These are phyloP conservation scores for Andrena fulva DNA, from an alignment of 2,888 invertebrate genomes.

Conservation along the genomic window DNA sequence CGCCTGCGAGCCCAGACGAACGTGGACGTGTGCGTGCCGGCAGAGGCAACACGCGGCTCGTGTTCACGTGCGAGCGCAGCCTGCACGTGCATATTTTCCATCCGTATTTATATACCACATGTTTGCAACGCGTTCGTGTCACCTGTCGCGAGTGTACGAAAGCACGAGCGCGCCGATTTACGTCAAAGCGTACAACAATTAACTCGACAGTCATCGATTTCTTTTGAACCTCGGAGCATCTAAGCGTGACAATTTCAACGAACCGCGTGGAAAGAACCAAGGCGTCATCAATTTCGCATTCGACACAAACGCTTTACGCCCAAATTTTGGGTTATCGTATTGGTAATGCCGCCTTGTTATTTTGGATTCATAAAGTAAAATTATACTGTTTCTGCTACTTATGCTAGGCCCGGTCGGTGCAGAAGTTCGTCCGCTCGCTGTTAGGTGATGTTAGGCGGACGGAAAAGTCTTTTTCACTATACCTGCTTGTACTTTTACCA, in stretches of 20 bases:
- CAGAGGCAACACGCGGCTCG: background rate
- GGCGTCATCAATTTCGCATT: background rate
- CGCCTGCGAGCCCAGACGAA: background rate
- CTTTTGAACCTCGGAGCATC: background rate
- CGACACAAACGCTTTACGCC: no score
- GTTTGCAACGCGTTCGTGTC: background rate
- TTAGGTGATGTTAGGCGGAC: no score
- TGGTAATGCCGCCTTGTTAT: no score
- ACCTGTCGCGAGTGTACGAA: background rate
- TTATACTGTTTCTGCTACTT: no score
- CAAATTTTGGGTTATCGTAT: no score
- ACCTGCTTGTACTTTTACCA: no score
- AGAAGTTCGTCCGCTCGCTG: no score
- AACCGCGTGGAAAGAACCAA: no score
- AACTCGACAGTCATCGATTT: background rate
- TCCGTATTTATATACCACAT: background rate
- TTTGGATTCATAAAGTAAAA: no score
- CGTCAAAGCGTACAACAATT: slow-evolving; percentile 7
- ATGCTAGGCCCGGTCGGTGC: no score
- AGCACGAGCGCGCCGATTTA: background rate
- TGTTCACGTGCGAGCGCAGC: slow-evolving; percentile 19
- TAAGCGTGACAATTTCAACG: background rate
- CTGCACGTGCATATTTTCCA: slow-evolving; percentile 9
- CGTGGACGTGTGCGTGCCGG: background rate
- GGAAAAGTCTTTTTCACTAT: no score